Percentiles rank a stretch among this genome's conserved stretches.
phyloP scores from a whole-genome alignment of 2,113 vertebrate genomes.

The Phylloscopus trochilus region DNA sequence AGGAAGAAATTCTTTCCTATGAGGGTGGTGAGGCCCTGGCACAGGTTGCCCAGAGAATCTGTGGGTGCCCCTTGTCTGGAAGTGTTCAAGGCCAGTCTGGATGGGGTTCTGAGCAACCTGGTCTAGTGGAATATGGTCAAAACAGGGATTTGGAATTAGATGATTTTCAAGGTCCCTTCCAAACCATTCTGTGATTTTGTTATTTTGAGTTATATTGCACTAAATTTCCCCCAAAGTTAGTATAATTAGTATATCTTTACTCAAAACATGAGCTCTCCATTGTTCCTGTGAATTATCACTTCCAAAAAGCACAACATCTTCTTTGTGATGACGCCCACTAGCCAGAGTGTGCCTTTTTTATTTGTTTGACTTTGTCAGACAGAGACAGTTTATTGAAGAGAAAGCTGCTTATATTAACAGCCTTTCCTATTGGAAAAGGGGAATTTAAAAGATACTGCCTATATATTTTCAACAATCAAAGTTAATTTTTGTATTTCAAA shows the following conservation, averaged over 20 bases:
- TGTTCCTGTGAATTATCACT: background rate
- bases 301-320: background rate
- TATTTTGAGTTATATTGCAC: background rate
- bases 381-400: background rate
- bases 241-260: background rate
- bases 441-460: background rate
- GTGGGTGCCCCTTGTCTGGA: background rate
- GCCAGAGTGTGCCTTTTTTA: background rate
- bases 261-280: background rate
- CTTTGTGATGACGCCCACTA: background rate
- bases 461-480: background rate
- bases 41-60: background rate
- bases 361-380: background rate
- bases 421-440: background rate
- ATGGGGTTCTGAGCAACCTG: background rate
- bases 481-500: background rate
- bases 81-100: background rate
- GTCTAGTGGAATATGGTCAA: accelerated
- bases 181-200: background rate
- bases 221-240: background rate
- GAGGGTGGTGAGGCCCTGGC: background rate
- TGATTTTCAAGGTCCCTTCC: no score
- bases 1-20: background rate
- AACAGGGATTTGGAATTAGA: background rate
- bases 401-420: background rate